These are phyloP conservation scores for Portunus trituberculatus DNA, from an alignment of 1,140 invertebrate genomes.

Conservation along the genomic window DNA sequence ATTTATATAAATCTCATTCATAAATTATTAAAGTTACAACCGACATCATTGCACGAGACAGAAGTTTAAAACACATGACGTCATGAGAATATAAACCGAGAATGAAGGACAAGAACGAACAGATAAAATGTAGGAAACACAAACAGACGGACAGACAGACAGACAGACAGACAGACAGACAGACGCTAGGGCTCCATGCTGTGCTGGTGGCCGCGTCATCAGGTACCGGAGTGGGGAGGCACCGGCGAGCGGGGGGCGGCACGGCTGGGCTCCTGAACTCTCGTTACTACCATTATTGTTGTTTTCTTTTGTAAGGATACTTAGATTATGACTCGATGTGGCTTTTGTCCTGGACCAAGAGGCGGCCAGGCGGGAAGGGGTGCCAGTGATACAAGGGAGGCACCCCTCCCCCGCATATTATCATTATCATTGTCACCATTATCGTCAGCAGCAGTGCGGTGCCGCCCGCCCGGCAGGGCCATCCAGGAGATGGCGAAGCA, in stretches of 20 bases:
- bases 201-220: not conserved
- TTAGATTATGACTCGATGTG: no score
- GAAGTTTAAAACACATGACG: not conserved
- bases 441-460: not conserved
- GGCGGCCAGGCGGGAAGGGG: not conserved
- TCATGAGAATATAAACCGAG: not conserved
- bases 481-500: constrained; percentile 34
- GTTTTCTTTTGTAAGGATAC: no score
- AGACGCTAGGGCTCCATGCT: not conserved
- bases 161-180: not conserved
- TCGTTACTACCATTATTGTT: no score
- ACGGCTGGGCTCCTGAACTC: not conserved
- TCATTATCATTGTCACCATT: not conserved
- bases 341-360: not conserved
- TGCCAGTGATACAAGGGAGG: not conserved
- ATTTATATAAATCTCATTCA: constrained; percentile 16
- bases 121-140: not conserved
- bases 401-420: not conserved
- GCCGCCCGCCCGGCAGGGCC: not conserved
- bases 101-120: constrained; percentile 25
- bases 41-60: constrained; percentile 20
- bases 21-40: constrained; percentile 24
- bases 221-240: not conserved
- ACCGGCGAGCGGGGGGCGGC: not conserved
- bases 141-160: no score